Evolutionary conservation across 2,888 invertebrate genomes (phyloP), one percentile per base, ranked within the genome.

Genomic region (Phaedon cochleariae): DNA sequence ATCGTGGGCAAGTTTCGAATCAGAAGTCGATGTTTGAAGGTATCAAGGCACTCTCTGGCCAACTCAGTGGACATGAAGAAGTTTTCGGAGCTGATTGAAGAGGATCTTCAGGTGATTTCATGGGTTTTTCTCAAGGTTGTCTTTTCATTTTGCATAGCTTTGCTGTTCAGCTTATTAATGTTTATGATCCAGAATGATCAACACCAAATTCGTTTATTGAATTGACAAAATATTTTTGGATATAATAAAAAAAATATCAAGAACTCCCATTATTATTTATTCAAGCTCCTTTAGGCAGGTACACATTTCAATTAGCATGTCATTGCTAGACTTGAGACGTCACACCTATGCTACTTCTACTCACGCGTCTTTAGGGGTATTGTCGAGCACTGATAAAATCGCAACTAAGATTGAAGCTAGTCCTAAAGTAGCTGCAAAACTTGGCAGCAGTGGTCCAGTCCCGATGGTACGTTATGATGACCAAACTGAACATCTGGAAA

Each of bases 341-440:
- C 74, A 77, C 37, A 73, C 76, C 6, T 72, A 66, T 17, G 74
- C 73, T 18, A 75, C 76, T 2, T 77, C n/a, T n/a, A n/a, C 65
- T 4, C 65, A 74, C 59, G 78, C 77, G 67, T 74, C 76, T n/a
- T 51, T 78, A 37, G 76, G 76, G 17, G 70, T 78, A 46, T 58
- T 74, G 22, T 58, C 74, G 0, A 67, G 74, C 45, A 29, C 59
- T 17, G 52, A 65, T 48, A n/a, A 41, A 3, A 26, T 48, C 17
- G 6, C 5, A 29, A 6, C 15, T n/a, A 59, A 26, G 29, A 9
- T 59, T 4, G 26, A 57, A 21, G 10, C 21, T 10, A 6, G 1
- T 34, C 12, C 37, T 12, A 17, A 17, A 9, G 6, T 1, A 17
- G 1, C 17, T 15, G 17, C n/a, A 34, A n/a, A 21, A 10, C 5